Evolutionary conservation across 2,888 invertebrate genomes (phyloP).

Genomic region (Diarsia rubi): DNA sequence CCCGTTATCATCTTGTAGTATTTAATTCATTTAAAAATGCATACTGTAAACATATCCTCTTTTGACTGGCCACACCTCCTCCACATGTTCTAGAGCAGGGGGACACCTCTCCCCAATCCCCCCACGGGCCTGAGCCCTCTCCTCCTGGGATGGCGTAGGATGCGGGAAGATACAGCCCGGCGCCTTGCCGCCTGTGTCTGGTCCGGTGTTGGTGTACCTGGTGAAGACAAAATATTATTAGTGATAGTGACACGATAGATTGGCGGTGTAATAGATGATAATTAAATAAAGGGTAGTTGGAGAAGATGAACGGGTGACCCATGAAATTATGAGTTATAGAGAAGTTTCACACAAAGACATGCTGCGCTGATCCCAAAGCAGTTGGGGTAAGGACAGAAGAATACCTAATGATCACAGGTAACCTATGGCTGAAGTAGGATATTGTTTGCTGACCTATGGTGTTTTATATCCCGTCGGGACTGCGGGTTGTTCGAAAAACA

Average conservation of each 20-base stretch:
- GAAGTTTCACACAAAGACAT: not conserved
- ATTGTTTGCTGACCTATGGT: not conserved
- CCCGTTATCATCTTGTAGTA: not conserved
- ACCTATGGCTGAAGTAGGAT: not conserved
- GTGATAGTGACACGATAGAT: not conserved
- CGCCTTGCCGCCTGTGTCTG: slow-evolving; percentile 95
- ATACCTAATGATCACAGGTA: not conserved
- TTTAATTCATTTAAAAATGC: not conserved
- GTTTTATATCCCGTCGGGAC: too few relatives aligned
- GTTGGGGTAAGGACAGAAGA: not conserved
- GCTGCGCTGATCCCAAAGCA: not conserved
- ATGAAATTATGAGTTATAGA: not conserved
- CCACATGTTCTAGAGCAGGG: slow-evolving; percentile 98
- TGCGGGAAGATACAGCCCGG: slow-evolving; percentile 93
- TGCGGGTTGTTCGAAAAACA: too few relatives aligned
- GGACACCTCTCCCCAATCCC: slow-evolving; percentile 95
- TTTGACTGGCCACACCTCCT: slow-evolving; percentile 97
- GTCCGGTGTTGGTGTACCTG: slow-evolving; percentile 91
- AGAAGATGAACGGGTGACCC: not conserved
- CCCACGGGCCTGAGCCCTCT: slow-evolving; percentile 93
- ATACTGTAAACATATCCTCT: slow-evolving; percentile 93
- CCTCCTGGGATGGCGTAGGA: slow-evolving; percentile 94
- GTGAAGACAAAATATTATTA: slow-evolving; percentile 7
- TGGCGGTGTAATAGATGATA: not conserved
- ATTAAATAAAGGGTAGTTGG: not conserved